Evolutionary conservation across 2,888 invertebrate species (phyloP), one percentile per base, ranked within the genome.

Genomic region (Pseudolycoriella hygida): DNA sequence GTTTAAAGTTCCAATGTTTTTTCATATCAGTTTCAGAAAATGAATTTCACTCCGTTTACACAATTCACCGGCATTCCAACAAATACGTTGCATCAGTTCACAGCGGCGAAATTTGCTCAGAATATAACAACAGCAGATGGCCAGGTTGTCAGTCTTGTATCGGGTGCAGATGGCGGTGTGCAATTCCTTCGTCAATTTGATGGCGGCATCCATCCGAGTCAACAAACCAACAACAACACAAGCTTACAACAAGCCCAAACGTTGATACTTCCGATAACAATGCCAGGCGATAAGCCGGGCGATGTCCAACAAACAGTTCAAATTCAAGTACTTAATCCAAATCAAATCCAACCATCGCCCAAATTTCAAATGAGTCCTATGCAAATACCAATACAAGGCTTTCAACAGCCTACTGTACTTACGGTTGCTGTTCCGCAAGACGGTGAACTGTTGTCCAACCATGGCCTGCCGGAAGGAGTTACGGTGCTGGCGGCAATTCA

Each of bases 231-330:
- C 46, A 51, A 48, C 17, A 50, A 50, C 15, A 43, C 50, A 30
- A 45, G 53, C 46, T 45, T 50, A 46, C 53, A 53, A 30, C 47
- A 61, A 61, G 42, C 66, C 61, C 53, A 79, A 76, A 53, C 80
- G 76, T 70, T 83, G 52, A 77, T 83, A n/a, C 64, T 85, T 58
- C 85, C 84, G 25, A 81, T 84, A 52, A 73, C 80, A 11, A 73
- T 84, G 63, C 81, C 82, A 1, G 82, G 82, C 3, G 67, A 73
- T 2, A 82, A 82, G 54, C 77, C 77, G 41, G 79, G 77, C 52
- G 84, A 84, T 56, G 80, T 82, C 1, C 80, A 80, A 53, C 79
- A 76, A 53, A 82, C 81, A 37, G 78, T 85, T 37, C 84, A 84
- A 61, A 84, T 84, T 49, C 83, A 84, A 62, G 79, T 80, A 50